Conservation (phyloP, 2,797 vertebrate genomes). For the Tapirus indicus region DNA sequence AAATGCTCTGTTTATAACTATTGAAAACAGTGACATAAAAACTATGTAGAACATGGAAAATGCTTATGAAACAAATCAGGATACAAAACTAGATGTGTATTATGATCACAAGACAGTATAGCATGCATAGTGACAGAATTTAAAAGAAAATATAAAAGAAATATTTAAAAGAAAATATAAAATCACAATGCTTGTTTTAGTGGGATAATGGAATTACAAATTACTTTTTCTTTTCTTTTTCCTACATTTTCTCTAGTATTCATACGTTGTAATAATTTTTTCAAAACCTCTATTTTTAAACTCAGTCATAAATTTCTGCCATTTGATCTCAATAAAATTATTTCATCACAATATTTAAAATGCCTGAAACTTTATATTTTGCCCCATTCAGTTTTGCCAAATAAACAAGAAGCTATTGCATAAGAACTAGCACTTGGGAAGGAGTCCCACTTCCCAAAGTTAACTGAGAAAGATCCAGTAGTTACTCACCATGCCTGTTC, state of each 20-base stretch:
- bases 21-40: neutral
- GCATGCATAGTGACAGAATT: neutral
- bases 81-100: neutral
- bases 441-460: neutral
- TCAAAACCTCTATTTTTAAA: constrained; percentile 15
- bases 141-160: constrained; percentile 10
- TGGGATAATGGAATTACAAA: neutral
- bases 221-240: neutral
- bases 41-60: neutral
- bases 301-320: neutral
- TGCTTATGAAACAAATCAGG: constrained; percentile 6
- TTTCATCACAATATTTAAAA: constrained; percentile 25
- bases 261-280: neutral
- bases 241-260: neutral
- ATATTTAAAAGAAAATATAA: constrained; percentile 21
- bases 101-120: neutral
- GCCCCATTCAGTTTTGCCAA: neutral
- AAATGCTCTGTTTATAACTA: neutral
- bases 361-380: neutral
- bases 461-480: neutral
- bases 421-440: neutral
- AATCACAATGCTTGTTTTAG: neutral
- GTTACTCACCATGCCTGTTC: neutral
- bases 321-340: neutral
- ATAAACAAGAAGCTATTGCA: neutral